Evolutionary conservation across 2,113 vertebrate genomes (phyloP), one percentile per base, ranked within the genome.

Genomic region (Pelobates fuscus): DNA sequence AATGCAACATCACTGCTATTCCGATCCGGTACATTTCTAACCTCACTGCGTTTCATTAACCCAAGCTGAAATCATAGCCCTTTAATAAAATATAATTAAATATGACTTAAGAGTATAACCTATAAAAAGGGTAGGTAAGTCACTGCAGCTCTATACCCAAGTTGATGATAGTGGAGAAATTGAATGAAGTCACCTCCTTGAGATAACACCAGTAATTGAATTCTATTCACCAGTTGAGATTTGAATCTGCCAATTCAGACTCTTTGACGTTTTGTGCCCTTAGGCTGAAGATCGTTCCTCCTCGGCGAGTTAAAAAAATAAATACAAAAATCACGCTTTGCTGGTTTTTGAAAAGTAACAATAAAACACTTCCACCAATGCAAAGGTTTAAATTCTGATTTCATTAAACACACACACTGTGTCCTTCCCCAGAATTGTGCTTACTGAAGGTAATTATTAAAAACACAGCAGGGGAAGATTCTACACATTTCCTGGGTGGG

Each of bases 201-300:
- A 55, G 61, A 54, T 55, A 26, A 41, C 26, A 21, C 27, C 60
- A n/a, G 59, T 55, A 73, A 73, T 37, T 73, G 55, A 64, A 73
- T 65, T 52, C 30, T 44, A 64, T 73, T 65, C 49, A 43, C 24
- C 68, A 25, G 54, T 27, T 20, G 2, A 57, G 71, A 73, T 65
- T 57, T 41, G 46, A 29, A 65, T 73, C 44, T 54, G 70, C 68
- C 58, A 41, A 70, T 37, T 44, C 52, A 27, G 26, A 23, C 18
- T 30, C 27, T 20, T 18, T 4, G 44, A n/a, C 25, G 44, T 26
- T 52, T 25, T 12, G 17, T 30, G 44, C 37, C 71, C 5, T 26
- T 3, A 25, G 71, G 60, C 61, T n/a, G 29, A 15, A 1, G 20
- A 30, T n/a, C 37, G 21, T 21, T 62, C 20, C 20, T 17, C 17